phyloP scores from a whole-genome alignment of 2,797 vertebrate genomes.

The Parauchenoglanis punctatus region DNA sequence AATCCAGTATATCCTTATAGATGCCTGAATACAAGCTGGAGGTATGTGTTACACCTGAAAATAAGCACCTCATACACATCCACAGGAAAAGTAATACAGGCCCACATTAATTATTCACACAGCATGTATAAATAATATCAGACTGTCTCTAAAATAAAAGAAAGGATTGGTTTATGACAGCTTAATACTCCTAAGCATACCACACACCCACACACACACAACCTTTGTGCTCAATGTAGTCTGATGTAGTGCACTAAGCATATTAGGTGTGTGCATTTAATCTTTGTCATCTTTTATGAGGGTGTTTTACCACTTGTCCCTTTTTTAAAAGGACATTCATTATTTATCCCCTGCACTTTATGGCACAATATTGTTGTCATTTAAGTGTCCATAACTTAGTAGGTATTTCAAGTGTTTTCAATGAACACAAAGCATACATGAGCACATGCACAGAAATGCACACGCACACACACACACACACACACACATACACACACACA shows the following conservation, averaged over 20 bases:
- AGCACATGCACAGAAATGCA: background rate
- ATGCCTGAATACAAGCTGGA: slow-evolving; percentile 44
- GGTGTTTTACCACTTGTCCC: slow-evolving; percentile 59
- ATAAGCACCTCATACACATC: slow-evolving; percentile 36
- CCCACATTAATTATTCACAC: slow-evolving; percentile 56
- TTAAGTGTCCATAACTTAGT: slow-evolving; percentile 67
- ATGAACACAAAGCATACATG: slow-evolving; percentile 30
- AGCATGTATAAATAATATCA: slow-evolving; percentile 47
- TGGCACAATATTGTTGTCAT: slow-evolving; percentile 66
- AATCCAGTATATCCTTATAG: slow-evolving; percentile 54
- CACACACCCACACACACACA: background rate
- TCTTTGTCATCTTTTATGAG: slow-evolving; percentile 59
- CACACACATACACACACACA: slow-evolving; percentile 57
- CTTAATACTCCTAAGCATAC: background rate
- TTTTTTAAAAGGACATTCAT: slow-evolving; percentile 67
- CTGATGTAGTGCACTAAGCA: slow-evolving; percentile 59
- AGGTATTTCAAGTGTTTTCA: slow-evolving; percentile 64
- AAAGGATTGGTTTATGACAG: slow-evolving; percentile 20
- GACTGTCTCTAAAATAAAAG: slow-evolving; percentile 18
- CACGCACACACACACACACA: slow-evolving; percentile 33
- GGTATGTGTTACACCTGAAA: slow-evolving; percentile 40
- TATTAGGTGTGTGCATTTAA: slow-evolving; percentile 71
- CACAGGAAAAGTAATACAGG: slow-evolving; percentile 38
- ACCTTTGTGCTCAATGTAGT: background rate
- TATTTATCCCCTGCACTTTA: slow-evolving; percentile 70